These are phyloP conservation scores for Himalopsyche japonica DNA, from an alignment of 2,888 invertebrate genomes.

Conservation along the genomic window DNA sequence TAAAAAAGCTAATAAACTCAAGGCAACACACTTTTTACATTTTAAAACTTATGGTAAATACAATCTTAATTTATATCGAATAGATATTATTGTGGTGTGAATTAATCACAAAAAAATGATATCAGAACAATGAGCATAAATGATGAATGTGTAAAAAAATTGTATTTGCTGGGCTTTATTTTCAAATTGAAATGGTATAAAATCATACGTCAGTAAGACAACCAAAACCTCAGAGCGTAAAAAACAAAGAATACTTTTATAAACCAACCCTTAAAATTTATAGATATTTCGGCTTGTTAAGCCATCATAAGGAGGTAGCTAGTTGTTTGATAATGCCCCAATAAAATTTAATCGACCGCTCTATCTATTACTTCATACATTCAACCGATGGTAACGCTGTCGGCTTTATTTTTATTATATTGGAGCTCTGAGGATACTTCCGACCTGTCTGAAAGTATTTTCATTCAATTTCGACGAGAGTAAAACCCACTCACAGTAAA, in stretches of 20 bases:
- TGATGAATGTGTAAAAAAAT: no score
- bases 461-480: background rate
- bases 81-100: no score
- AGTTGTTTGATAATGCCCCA: background rate
- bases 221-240: background rate
- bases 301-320: background rate
- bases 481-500: background rate
- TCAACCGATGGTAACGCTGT: background rate
- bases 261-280: background rate
- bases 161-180: no score
- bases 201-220: no score
- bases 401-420: constrained; percentile 1
- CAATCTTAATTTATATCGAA: no score
- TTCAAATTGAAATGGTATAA: no score
- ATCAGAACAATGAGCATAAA: no score
- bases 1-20: no score
- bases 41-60: no score
- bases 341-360: background rate
- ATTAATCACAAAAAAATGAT: no score
- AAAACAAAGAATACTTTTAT: background rate
- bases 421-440: background rate
- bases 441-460: background rate
- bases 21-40: no score
- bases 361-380: background rate
- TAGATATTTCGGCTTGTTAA: background rate